phyloP scores from a whole-genome alignment of 2,113 vertebrate genomes.

The Tiliqua scincoides region DNA sequence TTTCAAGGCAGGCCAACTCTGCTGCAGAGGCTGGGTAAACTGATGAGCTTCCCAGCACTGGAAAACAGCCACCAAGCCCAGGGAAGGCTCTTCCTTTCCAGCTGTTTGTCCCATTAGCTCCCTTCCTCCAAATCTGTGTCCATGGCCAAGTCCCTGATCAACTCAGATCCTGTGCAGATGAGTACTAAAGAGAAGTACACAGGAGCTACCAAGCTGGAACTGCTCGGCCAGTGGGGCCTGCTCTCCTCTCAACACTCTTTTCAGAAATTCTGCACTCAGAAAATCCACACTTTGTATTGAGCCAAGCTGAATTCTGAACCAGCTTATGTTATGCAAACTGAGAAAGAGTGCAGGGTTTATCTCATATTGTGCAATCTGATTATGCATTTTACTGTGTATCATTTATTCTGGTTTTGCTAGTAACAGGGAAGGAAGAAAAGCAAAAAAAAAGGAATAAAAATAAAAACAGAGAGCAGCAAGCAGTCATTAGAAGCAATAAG shows the following conservation, averaged over 20 bases:
- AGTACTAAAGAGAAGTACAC: neutral
- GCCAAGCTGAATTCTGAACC: neutral
- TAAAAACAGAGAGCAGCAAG: no score
- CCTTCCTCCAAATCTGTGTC: neutral
- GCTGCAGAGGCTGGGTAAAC: neutral
- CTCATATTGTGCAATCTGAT: neutral
- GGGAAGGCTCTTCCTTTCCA: neutral
- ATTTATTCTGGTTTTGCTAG: neutral
- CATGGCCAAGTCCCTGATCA: neutral
- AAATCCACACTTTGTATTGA: neutral
- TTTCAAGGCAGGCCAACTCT: neutral
- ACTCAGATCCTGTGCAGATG: neutral
- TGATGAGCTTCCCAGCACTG: constrained; percentile 18
- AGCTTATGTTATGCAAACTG: neutral
- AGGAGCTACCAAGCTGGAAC: neutral
- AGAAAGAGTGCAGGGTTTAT: neutral
- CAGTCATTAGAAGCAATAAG: neutral
- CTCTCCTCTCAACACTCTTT: neutral
- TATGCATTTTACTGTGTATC: neutral
- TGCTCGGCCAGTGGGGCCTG: neutral
- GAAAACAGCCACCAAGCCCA: neutral
- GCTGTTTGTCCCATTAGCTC: neutral
- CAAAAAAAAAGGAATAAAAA: neutral
- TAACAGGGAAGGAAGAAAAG: neutral
- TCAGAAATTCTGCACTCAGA: neutral